Conservation (phyloP, 2,888 invertebrate species). For the Lepas anatifera region DNA sequence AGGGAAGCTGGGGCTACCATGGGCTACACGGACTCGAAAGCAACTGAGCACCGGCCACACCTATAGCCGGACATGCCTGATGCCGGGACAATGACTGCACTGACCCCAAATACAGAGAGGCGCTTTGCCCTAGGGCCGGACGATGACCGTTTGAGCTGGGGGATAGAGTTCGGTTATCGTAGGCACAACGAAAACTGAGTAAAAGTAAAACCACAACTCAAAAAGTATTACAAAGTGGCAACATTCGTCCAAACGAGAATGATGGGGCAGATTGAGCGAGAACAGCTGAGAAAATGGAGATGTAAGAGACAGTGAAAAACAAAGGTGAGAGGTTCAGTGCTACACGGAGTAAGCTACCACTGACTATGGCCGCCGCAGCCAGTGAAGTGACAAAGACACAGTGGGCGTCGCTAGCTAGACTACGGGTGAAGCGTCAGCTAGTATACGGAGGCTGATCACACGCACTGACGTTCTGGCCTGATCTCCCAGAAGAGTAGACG, state of each 20-base stretch:
- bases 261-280: slow-evolving; percentile 6
- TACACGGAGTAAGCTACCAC: neutral
- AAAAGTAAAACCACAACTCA: no score
- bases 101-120: neutral
- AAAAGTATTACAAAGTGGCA: no score
- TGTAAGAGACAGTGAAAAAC: slow-evolving; percentile 2
- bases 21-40: neutral
- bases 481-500: no score
- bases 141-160: no score
- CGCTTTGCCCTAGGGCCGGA: no score
- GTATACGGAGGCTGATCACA: no score
- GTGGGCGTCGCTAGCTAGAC: neutral
- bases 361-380: neutral
- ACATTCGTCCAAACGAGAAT: no score
- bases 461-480: no score
- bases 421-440: neutral
- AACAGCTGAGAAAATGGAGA: slow-evolving; percentile 15
- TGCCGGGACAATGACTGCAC: neutral
- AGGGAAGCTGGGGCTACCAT: neutral
- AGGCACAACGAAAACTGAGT: no score
- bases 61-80: neutral
- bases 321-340: neutral
- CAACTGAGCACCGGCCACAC: no score
- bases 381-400: neutral
- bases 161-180: no score